Base-by-base conservation (phyloP, 92 coral and sea anemone genomes). In the Parazoanthus swiftii region DNA sequence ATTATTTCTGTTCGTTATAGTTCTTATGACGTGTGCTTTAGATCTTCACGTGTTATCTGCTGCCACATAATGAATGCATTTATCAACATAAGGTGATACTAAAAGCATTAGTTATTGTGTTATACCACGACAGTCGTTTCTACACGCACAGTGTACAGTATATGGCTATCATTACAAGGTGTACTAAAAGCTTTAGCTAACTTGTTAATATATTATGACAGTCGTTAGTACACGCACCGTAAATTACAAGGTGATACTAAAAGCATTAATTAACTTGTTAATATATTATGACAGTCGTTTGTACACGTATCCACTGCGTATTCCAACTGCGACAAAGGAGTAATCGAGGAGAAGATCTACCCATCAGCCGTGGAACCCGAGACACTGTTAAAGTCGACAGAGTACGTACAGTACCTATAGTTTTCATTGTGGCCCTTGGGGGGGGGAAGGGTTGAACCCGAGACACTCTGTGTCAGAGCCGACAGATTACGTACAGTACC, bases 221-320 rank as follows among this genome's bases (percentile, higher is more conserved):
- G 42, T 68, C 66, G n/a, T 89, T 95, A 20, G 88, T 97, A 14
- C 99, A 95, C 76, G 99, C 95, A 29, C 65, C 33, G 33, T 29
- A 29, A 29, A 56, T 4, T 56, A 2, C 21, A 56, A 58, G 66
- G 23, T 15, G 23, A 38, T 14, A 14, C 11, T 6, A 48, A 48
- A 48, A 46, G 50, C 50, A 63, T 63, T 4, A 63, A 4, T 3
- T 63, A 5, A 4, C 25, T 3, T 63, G 68, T 63, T 63, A 29
- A 29, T 29, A 63, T 63, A 4, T 63, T 25, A 16, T 63, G 46
- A 33, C 79, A 84, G 87, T 71, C 87, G 16, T 89, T 95, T 26
- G 88, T 97, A 15, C 99, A 97, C 77, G 99, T 97, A 13, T 97
- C 99, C 43, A 94, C 99, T 68, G 98, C 99, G n/a, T 97, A 97